Base-by-base conservation (phyloP, 2,888 invertebrate genomes). In the Furcula furcula region DNA sequence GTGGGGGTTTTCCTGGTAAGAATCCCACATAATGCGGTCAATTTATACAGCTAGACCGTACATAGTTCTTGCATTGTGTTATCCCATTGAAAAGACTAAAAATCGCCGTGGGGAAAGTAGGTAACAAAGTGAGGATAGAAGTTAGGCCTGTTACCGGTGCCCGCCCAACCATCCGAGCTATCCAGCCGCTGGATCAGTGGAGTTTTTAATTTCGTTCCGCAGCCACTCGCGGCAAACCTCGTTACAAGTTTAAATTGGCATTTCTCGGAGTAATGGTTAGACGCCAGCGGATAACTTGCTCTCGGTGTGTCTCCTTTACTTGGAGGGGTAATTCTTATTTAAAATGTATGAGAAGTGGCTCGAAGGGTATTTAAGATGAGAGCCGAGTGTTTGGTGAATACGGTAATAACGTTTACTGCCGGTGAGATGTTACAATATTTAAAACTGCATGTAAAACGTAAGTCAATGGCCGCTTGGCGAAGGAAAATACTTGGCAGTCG, bases 211-310 rank as follows among this genome's bases (percentile, higher is more conserved):
- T 86, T 82, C 73, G 81, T 84, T 84, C 75, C 76, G 62, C 71
- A 77, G 78, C 78, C 83, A 80, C 84, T 83, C 77, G 83, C 77
- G 74, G 80, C 76, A 80, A 84, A 85, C 81, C 85, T 86, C 78
- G 85, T 86, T 86, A 86, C 83, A 86, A 86, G 79, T 87, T 87
- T 86, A 87, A 87, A 87, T 87, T 87, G 87, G 82, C 84, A 78
- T 85, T 85, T 85, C 84, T 81, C 83, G 73, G 76, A 81, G 82
- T 82, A 83, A 84, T 80, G 78, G 82, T 76, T 78, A 78, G 77
- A 82, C 72, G 76, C 67, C 73, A 76, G 67, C 71, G 70, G 78
- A 65, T 71, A 77, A 79, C 71, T 77, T 76, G 64, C 65, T 55
- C 54, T 52, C 65, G 64, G 76, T 77, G 76, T 77, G 75, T 80